phyloP scores from a whole-genome alignment of 92 coral and sea anemone genomes.

The Parazoanthus swiftii region DNA sequence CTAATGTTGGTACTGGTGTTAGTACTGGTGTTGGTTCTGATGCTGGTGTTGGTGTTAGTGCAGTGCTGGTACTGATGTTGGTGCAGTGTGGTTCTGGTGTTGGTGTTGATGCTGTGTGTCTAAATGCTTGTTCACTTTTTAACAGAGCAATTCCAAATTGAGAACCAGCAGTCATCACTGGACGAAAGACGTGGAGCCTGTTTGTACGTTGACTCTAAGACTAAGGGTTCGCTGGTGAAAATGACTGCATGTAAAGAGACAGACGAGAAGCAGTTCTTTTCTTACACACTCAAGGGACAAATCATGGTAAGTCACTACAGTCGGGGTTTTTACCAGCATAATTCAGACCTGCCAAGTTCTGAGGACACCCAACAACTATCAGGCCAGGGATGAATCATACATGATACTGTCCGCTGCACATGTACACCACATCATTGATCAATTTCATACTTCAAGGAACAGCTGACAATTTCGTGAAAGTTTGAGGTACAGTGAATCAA shows the following conservation, averaged over 20 bases:
- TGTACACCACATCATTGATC: too few relatives aligned
- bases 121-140: not conserved
- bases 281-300: conserved; percentile 90
- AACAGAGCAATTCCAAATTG: conserved; percentile 82
- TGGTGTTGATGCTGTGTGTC: not conserved
- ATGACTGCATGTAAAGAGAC: conserved; percentile 92
- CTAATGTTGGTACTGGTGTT: too few relatives aligned
- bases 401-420: too few relatives aligned
- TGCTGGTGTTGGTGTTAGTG: not conserved
- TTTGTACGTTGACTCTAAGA: conserved; percentile 81
- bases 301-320: conserved; percentile 66
- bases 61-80: not conserved
- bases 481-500: too few relatives aligned
- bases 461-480: too few relatives aligned
- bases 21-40: not conserved
- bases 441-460: too few relatives aligned
- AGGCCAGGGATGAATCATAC: too few relatives aligned
- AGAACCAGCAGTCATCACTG: conserved; percentile 90
- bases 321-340: too few relatives aligned
- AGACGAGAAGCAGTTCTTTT: conserved; percentile 82
- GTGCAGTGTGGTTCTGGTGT: not conserved
- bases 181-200: conserved; percentile 92
- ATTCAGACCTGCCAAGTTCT: too few relatives aligned
- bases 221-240: conserved; percentile 63
- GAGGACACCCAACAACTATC: too few relatives aligned